Conservation (phyloP, 2,888 invertebrate genomes). For the Choristoneura rosaceana region DNA sequence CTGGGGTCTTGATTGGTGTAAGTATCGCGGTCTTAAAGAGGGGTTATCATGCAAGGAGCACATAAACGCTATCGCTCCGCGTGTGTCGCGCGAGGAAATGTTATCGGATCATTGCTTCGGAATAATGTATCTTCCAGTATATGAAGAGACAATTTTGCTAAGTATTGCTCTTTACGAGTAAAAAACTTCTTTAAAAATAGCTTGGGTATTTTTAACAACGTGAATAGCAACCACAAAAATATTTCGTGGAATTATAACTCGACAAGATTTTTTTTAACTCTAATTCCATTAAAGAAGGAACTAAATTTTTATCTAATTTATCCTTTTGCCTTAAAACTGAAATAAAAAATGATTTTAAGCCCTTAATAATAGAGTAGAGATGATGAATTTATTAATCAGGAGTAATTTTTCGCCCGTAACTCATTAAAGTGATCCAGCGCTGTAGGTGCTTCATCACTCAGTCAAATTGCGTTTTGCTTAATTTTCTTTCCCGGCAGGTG, state of each 20-base stretch:
- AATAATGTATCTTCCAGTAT: constrained; percentile 47
- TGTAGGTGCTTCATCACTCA: constrained; percentile 83
- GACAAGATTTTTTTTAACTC: background rate
- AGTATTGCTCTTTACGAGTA: background rate
- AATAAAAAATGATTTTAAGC: constrained; percentile 43
- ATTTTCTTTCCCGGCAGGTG: constrained; percentile 85
- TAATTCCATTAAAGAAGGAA: background rate
- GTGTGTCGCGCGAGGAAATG: constrained; percentile 63
- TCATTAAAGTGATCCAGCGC: constrained; percentile 82
- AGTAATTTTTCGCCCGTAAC: constrained; percentile 79
- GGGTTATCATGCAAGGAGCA: constrained; percentile 72
- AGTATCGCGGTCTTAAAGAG: constrained; percentile 66
- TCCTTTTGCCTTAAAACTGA: constrained; percentile 10
- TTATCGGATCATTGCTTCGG: constrained; percentile 59
- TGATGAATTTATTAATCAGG: constrained; percentile 72
- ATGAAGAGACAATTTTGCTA: constrained; percentile 12
- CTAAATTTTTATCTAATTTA: constrained; percentile 11
- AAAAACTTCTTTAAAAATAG: background rate
- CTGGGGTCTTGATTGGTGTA: constrained; percentile 66
- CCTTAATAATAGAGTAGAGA: constrained; percentile 67
- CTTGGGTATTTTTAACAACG: background rate
- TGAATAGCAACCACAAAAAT: background rate
- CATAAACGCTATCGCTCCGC: constrained; percentile 69
- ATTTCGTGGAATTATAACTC: background rate
- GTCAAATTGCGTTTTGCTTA: constrained; percentile 85